Conservation (phyloP, 1,140 invertebrate genomes). For the Berghia stephanieae region DNA sequence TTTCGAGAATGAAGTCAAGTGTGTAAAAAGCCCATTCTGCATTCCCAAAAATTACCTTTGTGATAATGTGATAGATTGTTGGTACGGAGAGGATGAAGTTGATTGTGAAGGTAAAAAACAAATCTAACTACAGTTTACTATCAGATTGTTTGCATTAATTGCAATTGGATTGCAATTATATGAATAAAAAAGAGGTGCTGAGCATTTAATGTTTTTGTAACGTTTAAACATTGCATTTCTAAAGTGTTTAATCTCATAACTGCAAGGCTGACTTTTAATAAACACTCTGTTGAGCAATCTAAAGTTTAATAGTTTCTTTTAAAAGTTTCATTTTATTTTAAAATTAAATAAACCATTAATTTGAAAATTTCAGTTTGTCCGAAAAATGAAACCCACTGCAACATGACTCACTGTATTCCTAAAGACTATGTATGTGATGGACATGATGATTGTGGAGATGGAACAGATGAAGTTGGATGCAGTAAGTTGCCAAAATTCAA, state of each 20-base stretch:
- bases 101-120: conserved; percentile 40
- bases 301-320: too few species aligned
- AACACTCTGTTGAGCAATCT: too few species aligned
- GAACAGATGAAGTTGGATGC: conserved; percentile 48
- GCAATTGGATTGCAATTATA: too few species aligned
- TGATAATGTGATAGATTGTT: conserved; percentile 44
- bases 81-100: conserved; percentile 46
- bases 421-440: conserved; percentile 45
- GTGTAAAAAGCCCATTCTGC: conserved; percentile 36
- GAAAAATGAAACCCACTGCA: conserved; percentile 40
- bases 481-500: too few species aligned
- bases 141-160: too few species aligned
- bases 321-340: background rate
- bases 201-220: too few species aligned
- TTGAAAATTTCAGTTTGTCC: conserved; percentile 32
- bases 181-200: too few species aligned
- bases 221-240: too few species aligned
- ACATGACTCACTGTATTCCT: conserved; percentile 43
- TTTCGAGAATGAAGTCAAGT: conserved; percentile 23
- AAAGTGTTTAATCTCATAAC: too few species aligned
- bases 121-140: too few species aligned
- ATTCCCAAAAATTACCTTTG: conserved; percentile 38
- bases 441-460: conserved; percentile 51
- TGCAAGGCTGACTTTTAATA: too few species aligned
- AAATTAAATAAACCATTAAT: background rate